A percentile compares a stretch with the other conserved stretches of the same genome.
phyloP scores from a whole-genome alignment of 2,888 invertebrate genomes.

The Hartigia nigra region DNA sequence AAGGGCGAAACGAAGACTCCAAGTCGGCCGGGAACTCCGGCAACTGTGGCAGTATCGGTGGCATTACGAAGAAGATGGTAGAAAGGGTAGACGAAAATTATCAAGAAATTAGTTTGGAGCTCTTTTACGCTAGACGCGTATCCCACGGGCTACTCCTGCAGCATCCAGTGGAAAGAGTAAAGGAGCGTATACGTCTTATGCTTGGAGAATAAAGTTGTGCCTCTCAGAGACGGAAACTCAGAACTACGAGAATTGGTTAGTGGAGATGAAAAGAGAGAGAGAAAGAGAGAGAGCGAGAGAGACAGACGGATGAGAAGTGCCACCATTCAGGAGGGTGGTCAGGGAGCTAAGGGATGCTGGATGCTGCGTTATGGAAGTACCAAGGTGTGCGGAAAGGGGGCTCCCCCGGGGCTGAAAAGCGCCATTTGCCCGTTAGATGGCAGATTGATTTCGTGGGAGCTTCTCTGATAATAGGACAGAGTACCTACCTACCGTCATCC shows the following conservation, averaged over 20 bases:
- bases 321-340: neutral
- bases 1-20: slow-evolving; percentile 3
- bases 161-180: neutral
- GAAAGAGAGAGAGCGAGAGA: slow-evolving; percentile 18
- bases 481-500: slow-evolving; percentile 12
- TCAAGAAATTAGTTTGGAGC: slow-evolving; percentile 48
- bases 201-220: slow-evolving; percentile 10
- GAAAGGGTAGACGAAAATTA: slow-evolving; percentile 45
- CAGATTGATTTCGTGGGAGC: slow-evolving; percentile 55
- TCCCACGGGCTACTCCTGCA: slow-evolving; percentile 13
- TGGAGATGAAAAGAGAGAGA: slow-evolving; percentile 17
- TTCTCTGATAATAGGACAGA: slow-evolving; percentile 35
- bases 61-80: slow-evolving; percentile 25
- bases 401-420: slow-evolving; percentile 31
- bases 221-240: neutral
- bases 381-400: neutral
- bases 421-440: slow-evolving; percentile 51
- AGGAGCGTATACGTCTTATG: neutral
- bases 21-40: neutral
- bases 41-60: slow-evolving; percentile 4
- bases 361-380: neutral
- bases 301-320: neutral
- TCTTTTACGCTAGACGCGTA: slow-evolving; percentile 27
- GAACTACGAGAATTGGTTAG: slow-evolving; percentile 16
- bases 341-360: neutral